phyloP scores from a whole-genome alignment of 1,140 invertebrate species.

The Drosophila navojoa region DNA sequence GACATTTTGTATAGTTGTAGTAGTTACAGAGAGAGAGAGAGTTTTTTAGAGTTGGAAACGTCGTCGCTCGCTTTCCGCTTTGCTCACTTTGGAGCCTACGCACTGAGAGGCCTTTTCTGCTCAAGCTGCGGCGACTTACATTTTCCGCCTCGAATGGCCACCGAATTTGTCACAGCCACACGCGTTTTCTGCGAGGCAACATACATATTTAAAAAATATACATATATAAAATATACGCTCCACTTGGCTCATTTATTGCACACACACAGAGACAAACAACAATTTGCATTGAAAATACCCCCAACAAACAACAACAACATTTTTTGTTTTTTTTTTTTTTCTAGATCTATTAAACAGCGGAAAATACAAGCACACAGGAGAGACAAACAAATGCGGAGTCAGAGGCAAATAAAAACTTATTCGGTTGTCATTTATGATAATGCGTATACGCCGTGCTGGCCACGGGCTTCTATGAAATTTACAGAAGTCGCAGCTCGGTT shows the following conservation, averaged over 20 bases:
- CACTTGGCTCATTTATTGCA: constrained; percentile 26
- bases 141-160: constrained; percentile 24
- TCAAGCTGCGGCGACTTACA: constrained; percentile 27
- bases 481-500: constrained; percentile 25
- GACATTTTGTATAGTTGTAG: neutral
- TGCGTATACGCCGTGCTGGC: constrained; percentile 53
- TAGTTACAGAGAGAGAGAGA: constrained; percentile 13
- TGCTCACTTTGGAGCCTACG: constrained; percentile 12
- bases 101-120: constrained; percentile 30
- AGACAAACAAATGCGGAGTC: constrained; percentile 1
- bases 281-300: constrained; percentile 9
- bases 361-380: neutral
- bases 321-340: neutral
- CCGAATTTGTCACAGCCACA: constrained; percentile 59
- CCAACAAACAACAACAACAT: constrained; percentile 22
- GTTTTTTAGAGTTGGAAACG: constrained; percentile 33
- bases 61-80: constrained; percentile 19
- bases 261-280: neutral
- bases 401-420: constrained; percentile 47
- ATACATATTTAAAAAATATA: constrained; percentile 3
- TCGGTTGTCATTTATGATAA: constrained; percentile 66
- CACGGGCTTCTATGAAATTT: constrained; percentile 49
- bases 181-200: constrained; percentile 22
- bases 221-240: constrained; percentile 5
- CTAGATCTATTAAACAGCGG: constrained; percentile 6